Base-by-base conservation (phyloP, 2,888 invertebrate species). In the Cheilosia pagana region DNA sequence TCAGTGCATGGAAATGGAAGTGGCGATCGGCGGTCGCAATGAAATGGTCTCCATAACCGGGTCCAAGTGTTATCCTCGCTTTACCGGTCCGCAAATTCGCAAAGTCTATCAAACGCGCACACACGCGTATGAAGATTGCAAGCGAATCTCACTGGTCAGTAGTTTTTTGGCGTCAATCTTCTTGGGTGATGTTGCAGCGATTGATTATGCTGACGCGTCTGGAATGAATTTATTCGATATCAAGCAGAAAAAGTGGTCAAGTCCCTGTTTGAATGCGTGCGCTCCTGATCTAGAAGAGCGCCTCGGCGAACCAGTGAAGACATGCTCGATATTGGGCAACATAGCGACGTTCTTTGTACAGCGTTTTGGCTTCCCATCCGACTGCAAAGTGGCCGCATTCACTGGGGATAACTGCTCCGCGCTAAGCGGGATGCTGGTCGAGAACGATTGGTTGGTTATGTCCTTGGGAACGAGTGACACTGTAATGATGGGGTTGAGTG, bases 221-320 rank as follows among this genome's bases (percentile, higher is more conserved):
- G 99, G 99, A 16, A 99, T 98, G 98, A 99, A 99, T 92, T 93
- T 99, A 19, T 93, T 99, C 88, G 95, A 99, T 91, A 96, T 99
- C 63, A 94, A 93, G 35, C 93, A 92, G 0, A 96, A 95, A 92
- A 92, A 93, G 31, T 99, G 98, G 98, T 94, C 95, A 67, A 92
- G 94, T 41, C 91, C 92, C 21, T 95, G 97, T 87, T 92, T 98
- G 16, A 94, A 96, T 92, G 94, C 94, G 0, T 97, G 96, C 89
- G 97, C 95, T 8, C 94, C 96, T 12, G 94, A 95, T 88, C 92
- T 98, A 63, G 93, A 92, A 50, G 93, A 93, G 55, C 97, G 96
- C 91, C 92, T 99, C 23, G 97, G 96, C 0, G 90, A 93, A 12
- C 95, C 96, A 0, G 96, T 97, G 0, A 94, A 95, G 4, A 95